These are phyloP conservation scores for Stigmatopora argus DNA, from an alignment of 2,113 vertebrate genomes.

Conservation along the genomic window DNA sequence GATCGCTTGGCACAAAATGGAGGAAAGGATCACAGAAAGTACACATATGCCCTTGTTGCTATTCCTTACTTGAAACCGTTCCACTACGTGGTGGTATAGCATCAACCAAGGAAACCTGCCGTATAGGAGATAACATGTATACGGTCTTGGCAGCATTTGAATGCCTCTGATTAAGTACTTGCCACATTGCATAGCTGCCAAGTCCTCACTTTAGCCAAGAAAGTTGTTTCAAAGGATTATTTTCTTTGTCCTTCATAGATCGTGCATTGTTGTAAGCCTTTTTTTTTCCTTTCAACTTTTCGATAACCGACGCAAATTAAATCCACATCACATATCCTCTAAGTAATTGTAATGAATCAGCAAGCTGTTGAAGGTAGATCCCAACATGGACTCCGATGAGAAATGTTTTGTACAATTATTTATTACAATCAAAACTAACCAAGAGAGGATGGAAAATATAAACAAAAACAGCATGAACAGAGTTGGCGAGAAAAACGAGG, in stretches of 20 bases:
- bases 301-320: too few relatives aligned
- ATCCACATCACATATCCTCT: too few relatives aligned
- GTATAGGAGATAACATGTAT: conserved; percentile 26
- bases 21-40: conserved; percentile 18
- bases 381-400: too few relatives aligned
- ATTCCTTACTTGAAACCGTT: conserved; percentile 22
- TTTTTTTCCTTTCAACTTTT: conserved; percentile 24
- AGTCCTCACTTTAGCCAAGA: conserved; percentile 31
- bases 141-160: conserved; percentile 34
- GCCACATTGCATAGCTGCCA: conserved; percentile 25
- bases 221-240: conserved; percentile 21
- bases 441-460: too few relatives aligned
- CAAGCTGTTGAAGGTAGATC: too few relatives aligned
- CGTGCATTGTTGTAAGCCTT: conserved; percentile 18
- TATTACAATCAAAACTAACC: too few relatives aligned
- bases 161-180: conserved; percentile 29
- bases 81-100: conserved; percentile 22
- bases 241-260: conserved; percentile 9
- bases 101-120: conserved; percentile 27
- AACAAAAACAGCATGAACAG: too few relatives aligned
- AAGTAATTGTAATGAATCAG: too few relatives aligned
- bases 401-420: too few relatives aligned
- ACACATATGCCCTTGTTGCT: conserved; percentile 21
- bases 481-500: too few relatives aligned
- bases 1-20: conserved; percentile 8